These are phyloP conservation scores for Trematomus bernacchii DNA, from an alignment of 2,797 vertebrate genomes.

Conservation along the genomic window DNA sequence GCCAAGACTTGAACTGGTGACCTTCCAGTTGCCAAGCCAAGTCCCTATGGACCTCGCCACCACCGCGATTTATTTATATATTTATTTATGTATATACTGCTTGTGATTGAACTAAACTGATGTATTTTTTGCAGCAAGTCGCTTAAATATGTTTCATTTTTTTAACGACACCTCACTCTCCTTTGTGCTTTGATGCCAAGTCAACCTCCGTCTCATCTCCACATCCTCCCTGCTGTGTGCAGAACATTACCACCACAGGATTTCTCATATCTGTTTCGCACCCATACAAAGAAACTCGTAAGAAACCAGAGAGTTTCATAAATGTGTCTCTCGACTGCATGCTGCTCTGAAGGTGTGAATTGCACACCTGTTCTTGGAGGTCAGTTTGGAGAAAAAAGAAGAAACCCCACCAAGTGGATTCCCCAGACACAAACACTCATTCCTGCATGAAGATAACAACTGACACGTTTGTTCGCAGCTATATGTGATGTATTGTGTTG, in stretches of 20 bases:
- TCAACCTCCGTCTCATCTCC: conserved; percentile 46
- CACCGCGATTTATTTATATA: no score
- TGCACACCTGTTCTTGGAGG: conserved; percentile 37
- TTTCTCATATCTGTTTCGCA: conserved; percentile 24
- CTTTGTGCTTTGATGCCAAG: neutral
- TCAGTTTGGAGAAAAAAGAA: conserved; percentile 14
- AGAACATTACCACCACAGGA: conserved; percentile 34
- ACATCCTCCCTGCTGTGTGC: conserved; percentile 60
- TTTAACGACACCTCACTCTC: conserved; percentile 4
- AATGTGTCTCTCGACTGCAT: neutral
- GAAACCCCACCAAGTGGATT: neutral
- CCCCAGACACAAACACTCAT: conserved; percentile 13
- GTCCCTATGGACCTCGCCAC: no score
- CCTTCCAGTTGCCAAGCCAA: no score
- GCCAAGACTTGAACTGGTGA: no score
- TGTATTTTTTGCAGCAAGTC: neutral
- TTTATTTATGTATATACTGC: no score
- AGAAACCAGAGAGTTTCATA: neutral
- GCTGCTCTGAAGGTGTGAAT: conserved; percentile 47
- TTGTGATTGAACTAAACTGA: no score
- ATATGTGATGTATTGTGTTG: conserved; percentile 1
- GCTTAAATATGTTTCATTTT: conserved; percentile 20
- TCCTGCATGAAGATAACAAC: neutral
- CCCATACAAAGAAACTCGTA: neutral
- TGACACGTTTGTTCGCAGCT: conserved; percentile 13